Evolutionary conservation across 2,113 vertebrate genomes (phyloP).

Genomic region (Rousettus leschenaultii): DNA sequence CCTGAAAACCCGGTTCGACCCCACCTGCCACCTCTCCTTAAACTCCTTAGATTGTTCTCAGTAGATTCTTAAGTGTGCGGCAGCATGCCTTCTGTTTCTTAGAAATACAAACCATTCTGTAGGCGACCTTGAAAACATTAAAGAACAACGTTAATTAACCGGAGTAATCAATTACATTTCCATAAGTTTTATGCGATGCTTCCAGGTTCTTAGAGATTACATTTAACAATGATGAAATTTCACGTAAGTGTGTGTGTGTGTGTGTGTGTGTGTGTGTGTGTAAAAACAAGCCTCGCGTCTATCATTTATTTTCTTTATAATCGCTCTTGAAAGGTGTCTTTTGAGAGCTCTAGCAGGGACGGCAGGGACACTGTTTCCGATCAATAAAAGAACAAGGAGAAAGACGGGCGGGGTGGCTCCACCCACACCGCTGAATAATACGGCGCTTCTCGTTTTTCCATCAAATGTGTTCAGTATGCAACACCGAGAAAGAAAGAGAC

Average conservation of each 20-base stretch:
- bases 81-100: neutral
- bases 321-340: neutral
- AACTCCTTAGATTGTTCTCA: neutral
- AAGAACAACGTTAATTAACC: neutral
- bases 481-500: neutral
- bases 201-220: conserved; percentile 33
- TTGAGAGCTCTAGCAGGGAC: neutral
- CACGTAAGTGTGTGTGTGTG: neutral
- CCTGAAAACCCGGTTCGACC: neutral
- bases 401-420: neutral
- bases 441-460: neutral
- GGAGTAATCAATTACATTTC: conserved; percentile 8
- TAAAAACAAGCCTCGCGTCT: neutral
- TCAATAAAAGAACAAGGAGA: neutral
- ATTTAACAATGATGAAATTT: neutral
- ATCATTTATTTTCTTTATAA: neutral
- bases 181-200: neutral
- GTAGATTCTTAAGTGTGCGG: neutral
- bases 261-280: too few relatives aligned
- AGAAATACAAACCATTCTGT: neutral
- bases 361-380: neutral
- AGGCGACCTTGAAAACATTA: neutral
- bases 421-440: neutral
- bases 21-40: neutral
- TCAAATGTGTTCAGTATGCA: neutral